These are phyloP conservation scores for Nixonia krombeini DNA, from an alignment of 1,140 invertebrate species.

Conservation along the genomic window DNA sequence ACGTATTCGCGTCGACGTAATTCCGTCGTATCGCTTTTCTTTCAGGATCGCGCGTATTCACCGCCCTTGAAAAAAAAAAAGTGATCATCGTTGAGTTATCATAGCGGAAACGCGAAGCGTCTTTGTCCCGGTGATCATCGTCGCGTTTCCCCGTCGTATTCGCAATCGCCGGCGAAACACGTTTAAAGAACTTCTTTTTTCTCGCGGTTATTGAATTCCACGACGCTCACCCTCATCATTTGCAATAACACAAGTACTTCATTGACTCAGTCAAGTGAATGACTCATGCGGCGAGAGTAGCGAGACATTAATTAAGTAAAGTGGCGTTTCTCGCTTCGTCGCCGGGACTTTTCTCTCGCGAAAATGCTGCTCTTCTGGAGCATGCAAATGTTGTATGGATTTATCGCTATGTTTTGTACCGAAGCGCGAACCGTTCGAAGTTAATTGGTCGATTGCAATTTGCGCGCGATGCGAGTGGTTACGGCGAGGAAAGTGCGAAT, in stretches of 20 bases:
- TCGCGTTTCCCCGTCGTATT: no score
- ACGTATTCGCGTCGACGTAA: constrained; percentile 18
- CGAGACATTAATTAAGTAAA: constrained; percentile 47
- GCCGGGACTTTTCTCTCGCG: constrained; percentile 2
- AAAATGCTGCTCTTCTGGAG: neutral
- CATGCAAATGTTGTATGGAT: no score
- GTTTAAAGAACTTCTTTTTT: constrained; percentile 7
- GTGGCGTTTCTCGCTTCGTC: constrained; percentile 11
- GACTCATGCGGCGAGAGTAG: constrained; percentile 45
- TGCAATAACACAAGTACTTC: constrained; percentile 47
- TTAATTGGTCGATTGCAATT: no score
- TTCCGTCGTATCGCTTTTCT: constrained; percentile 7
- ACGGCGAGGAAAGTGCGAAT: no score
- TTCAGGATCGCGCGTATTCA: constrained; percentile 9
- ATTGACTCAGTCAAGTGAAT: constrained; percentile 54
- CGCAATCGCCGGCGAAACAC: neutral
- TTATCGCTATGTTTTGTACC: no score
- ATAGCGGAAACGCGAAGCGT: no score
- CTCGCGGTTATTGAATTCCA: constrained; percentile 7
- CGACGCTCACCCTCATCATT: constrained; percentile 26
- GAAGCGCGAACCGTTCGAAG: no score
- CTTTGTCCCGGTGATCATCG: no score
- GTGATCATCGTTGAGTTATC: neutral
- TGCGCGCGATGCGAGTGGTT: no score
- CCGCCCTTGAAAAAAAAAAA: no score